Conservation (phyloP, 2,888 invertebrate species). For the Volucella zonaria region DNA sequence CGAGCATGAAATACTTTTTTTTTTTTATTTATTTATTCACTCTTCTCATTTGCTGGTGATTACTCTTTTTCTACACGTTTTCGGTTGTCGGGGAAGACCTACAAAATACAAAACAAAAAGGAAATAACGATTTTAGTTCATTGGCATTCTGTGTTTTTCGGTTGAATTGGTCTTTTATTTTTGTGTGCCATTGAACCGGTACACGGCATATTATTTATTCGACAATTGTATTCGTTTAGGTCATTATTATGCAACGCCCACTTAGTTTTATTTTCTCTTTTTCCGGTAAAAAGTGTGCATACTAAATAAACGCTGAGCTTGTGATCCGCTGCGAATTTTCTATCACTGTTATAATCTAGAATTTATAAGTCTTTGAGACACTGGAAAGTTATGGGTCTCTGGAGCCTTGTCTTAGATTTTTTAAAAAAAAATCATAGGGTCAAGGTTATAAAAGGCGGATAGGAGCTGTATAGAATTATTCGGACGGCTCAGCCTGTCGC, state of each 20-base stretch:
- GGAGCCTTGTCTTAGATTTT: too few relatives aligned
- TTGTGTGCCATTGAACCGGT: constrained; percentile 38
- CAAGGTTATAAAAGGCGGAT: too few relatives aligned
- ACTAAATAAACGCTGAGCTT: neutral
- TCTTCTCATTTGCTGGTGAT: constrained; percentile 26
- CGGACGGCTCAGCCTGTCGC: too few relatives aligned
- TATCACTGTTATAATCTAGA: too few relatives aligned
- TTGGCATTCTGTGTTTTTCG: constrained; percentile 30
- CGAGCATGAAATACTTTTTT: neutral
- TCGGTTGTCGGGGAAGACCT: constrained; percentile 35
- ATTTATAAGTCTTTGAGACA: too few relatives aligned
- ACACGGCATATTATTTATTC: constrained; percentile 13
- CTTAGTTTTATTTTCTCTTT: neutral
- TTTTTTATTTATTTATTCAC: too few relatives aligned
- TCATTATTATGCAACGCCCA: constrained; percentile 41
- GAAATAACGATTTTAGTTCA: constrained; percentile 40
- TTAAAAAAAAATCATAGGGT: too few relatives aligned
- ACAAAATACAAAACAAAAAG: constrained; percentile 31
- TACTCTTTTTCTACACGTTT: constrained; percentile 14
- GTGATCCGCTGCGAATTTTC: too few relatives aligned
- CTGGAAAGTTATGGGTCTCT: too few relatives aligned
- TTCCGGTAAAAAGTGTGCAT: neutral
- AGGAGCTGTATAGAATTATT: too few relatives aligned
- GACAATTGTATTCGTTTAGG: constrained; percentile 17
- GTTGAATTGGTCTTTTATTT: constrained; percentile 3